Evolutionary conservation across 2,113 vertebrate species (phyloP).

Genomic region (Puma concolor): DNA sequence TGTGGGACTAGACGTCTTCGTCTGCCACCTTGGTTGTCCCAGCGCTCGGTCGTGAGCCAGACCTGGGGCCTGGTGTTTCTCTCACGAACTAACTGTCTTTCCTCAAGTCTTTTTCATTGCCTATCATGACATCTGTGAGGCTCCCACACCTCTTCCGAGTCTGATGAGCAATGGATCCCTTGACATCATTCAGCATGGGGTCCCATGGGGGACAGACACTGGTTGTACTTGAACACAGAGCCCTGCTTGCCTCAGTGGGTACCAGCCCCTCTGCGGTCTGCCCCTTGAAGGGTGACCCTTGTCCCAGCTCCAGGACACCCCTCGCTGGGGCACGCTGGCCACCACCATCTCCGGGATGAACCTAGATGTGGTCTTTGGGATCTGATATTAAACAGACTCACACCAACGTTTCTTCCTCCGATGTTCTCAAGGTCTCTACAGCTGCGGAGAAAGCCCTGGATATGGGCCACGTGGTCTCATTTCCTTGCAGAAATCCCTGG

Average conservation of each 20-base stretch:
- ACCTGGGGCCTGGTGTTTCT: neutral
- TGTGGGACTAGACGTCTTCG: accelerated
- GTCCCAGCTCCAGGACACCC: accelerated
- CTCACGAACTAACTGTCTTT: neutral
- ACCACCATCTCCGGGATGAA: neutral
- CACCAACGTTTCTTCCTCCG: neutral
- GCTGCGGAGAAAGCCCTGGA: neutral
- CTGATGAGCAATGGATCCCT: neutral
- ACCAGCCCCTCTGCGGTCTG: too few species aligned
- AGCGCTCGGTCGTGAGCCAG: too few species aligned
- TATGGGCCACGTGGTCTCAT: accelerated
- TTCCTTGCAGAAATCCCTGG: neutral
- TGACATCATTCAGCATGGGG: neutral
- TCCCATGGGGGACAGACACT: accelerated
- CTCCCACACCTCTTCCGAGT: neutral
- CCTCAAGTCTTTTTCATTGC: neutral
- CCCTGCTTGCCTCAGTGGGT: neutral
- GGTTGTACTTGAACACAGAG: neutral
- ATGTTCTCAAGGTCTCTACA: neutral
- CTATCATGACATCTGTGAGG: neutral
- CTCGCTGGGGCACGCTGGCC: neutral
- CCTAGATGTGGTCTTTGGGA: neutral
- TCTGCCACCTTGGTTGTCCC: neutral
- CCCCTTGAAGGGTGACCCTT: too few species aligned
- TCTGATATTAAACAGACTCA: neutral